These are phyloP conservation scores for Eurystomus gularis DNA, from an alignment of 2,113 vertebrate genomes.

Conservation along the genomic window DNA sequence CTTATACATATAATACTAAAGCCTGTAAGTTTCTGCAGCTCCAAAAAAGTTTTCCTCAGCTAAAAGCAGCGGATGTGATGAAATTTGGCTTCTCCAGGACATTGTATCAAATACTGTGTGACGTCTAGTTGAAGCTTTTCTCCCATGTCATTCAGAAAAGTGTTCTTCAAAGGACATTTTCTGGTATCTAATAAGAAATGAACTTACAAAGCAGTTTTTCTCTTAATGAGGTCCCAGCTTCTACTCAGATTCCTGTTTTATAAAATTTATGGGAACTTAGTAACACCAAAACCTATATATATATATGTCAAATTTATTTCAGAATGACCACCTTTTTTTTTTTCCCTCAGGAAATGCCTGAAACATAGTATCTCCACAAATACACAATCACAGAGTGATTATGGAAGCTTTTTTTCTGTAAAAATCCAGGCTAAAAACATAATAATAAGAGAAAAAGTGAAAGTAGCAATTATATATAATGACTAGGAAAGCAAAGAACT, in stretches of 20 bases:
- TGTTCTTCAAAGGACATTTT: background rate
- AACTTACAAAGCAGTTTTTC: background rate
- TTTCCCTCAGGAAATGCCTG: background rate
- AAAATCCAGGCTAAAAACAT: background rate
- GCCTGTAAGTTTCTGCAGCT: background rate
- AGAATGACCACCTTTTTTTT: background rate
- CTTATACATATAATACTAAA: too few species aligned
- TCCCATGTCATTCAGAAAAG: background rate
- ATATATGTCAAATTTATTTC: background rate
- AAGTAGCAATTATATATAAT: slow-evolving; percentile 10
- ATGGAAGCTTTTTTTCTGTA: background rate
- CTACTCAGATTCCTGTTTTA: background rate
- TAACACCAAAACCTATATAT: background rate
- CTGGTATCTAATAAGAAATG: background rate
- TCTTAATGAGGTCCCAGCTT: background rate
- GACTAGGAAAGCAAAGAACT: slow-evolving; percentile 19
- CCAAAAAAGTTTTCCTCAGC: background rate
- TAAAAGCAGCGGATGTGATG: background rate
- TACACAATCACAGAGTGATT: background rate
- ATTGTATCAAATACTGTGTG: background rate
- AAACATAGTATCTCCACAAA: background rate
- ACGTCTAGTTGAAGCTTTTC: background rate
- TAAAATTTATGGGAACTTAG: background rate
- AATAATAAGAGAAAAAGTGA: background rate
- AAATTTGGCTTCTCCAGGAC: background rate